Evolutionary conservation across 2,113 vertebrate genomes (phyloP), one percentile per base, ranked within the genome.

Genomic region (Aldabrachelys gigantea): DNA sequence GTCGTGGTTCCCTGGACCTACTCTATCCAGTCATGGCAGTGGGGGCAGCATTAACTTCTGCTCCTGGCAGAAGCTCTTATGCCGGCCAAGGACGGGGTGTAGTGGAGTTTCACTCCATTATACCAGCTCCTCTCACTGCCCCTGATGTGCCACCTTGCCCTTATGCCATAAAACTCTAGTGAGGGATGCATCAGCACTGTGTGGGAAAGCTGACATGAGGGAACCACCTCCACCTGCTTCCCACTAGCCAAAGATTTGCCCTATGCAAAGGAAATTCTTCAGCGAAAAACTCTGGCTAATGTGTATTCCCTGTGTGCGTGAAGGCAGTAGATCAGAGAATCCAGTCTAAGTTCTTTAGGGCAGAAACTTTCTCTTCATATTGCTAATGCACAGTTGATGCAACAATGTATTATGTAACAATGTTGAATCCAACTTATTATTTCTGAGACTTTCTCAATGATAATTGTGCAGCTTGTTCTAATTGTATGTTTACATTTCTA

Each of bases 311-410:
- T 69, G 17, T 78, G 44, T 84, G n/a, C 9, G 4, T 25, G 21
- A 50, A 31, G 59, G 41, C 50, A 49, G 21, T 21, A 69, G 76
- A 47, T 44, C 69, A 62, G 80, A 76, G 47, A 95, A 80, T 38
- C 1, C 17, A 0, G n/a, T 13, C 6, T 12, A 24, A 0, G 0
- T 49, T 1, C 29, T 27, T 72, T 86, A 19, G 84, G 22, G 50
- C 50, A 81, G 50, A 50, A 54, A 91, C 44, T 31, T 89, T 87
- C 38, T 12, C 8, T 3, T 38, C 6, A 6, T 31, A 31, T 31
- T 62, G 27, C 57, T 62, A 62, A 62, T 31, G 27, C 57, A 62
- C 57, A 62, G 29, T 62, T 31, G 57, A 29, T 31, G 29, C 57
- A 31, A 27, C 44, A 44, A 44, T 44, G 44, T 75, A 38, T 75